These are phyloP conservation scores for Bos javanicus DNA, from an alignment of 2,113 vertebrate genomes.

Conservation along the genomic window DNA sequence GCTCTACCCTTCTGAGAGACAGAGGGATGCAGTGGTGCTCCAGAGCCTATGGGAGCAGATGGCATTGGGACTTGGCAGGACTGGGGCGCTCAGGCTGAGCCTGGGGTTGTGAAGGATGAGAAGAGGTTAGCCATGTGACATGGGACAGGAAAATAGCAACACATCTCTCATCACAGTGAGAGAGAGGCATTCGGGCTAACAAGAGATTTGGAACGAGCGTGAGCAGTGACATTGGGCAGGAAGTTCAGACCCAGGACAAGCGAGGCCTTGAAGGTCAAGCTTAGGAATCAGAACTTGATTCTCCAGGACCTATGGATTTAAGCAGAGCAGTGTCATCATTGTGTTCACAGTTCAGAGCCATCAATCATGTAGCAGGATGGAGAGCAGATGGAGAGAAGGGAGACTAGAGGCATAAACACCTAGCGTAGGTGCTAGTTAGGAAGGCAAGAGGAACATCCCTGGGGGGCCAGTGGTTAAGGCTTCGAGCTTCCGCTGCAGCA, in stretches of 20 bases:
- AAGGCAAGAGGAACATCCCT: background rate
- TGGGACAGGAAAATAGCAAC: background rate
- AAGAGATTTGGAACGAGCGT: background rate
- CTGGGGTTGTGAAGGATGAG: background rate
- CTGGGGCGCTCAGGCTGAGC: no score
- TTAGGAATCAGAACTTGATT: background rate
- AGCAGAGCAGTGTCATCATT: background rate
- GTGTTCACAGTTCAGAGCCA: background rate
- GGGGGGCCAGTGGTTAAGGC: background rate
- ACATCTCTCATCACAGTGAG: no score
- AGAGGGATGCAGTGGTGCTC: accelerated
- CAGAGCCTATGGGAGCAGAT: no score
- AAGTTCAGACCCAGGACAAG: background rate
- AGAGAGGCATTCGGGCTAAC: background rate
- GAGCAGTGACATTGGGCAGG: background rate
- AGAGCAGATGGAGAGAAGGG: background rate
- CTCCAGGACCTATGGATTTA: background rate
- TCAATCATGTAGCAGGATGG: background rate
- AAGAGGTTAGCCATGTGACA: background rate
- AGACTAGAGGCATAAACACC: background rate
- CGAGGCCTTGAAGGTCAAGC: background rate
- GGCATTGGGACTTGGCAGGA: background rate
- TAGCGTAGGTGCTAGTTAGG: background rate
- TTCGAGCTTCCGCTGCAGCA: accelerated
- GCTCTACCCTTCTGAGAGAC: background rate